Evolutionary conservation across 2,888 invertebrate species (phyloP).

Genomic region (Sylvicola fuscatus): DNA sequence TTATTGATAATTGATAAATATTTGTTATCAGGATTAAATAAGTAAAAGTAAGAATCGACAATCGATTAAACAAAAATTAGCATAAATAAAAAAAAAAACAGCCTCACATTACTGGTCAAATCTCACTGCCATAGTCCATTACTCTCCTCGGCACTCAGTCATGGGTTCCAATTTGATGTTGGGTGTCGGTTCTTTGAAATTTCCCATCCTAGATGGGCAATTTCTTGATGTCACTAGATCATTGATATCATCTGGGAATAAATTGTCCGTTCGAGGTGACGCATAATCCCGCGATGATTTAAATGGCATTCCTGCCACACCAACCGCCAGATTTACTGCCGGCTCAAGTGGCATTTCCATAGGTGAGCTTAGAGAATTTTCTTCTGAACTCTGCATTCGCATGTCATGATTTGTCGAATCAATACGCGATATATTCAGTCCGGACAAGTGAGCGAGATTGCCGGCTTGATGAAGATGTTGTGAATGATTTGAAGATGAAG

Average conservation of each 20-base stretch:
- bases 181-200: conserved; percentile 29
- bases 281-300: conserved; percentile 31
- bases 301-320: conserved; percentile 34
- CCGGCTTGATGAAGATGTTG: conserved; percentile 11
- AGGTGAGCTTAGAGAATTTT: conserved; percentile 42
- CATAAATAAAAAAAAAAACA: no score
- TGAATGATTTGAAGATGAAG: conserved; percentile 13
- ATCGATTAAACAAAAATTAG: no score
- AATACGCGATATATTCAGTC: conserved; percentile 14
- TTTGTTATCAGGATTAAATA: no score
- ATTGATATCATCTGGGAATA: conserved; percentile 43
- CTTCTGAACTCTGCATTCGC: conserved; percentile 29
- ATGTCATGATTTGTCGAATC: conserved; percentile 20
- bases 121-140: conserved; percentile 15
- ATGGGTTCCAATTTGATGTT: conserved; percentile 54
- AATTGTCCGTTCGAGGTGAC: conserved; percentile 30
- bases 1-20: no score
- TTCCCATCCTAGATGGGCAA: conserved; percentile 8
- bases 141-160: conserved; percentile 42
- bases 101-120: no score
- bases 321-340: conserved; percentile 23
- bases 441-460: no score
- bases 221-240: conserved; percentile 24
- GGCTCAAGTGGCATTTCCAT: conserved; percentile 45
- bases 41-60: no score